These are phyloP conservation scores for Drosophila diplacantha DNA, from an alignment of 2,888 invertebrate species.

Conservation along the genomic window DNA sequence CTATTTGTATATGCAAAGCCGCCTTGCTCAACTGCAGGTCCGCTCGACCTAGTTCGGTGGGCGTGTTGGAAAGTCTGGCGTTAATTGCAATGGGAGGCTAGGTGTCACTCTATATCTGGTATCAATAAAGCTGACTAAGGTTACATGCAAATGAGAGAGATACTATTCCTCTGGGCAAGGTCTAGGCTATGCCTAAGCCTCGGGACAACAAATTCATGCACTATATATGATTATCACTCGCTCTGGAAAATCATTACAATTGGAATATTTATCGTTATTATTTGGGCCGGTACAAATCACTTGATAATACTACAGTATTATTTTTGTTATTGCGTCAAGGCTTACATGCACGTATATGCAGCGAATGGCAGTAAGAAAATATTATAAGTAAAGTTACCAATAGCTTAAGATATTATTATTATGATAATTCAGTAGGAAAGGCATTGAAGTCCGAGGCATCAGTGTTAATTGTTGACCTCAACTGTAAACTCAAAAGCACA, in stretches of 20 bases:
- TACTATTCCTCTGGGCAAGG: constrained; percentile 39
- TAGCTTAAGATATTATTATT: background rate
- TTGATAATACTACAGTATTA: background rate
- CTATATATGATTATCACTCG: background rate
- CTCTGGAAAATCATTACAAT: background rate
- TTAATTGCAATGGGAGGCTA: constrained; percentile 20
- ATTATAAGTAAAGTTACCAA: background rate
- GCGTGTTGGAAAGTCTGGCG: constrained; percentile 29
- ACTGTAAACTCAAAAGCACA: background rate
- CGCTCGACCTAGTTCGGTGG: constrained; percentile 36
- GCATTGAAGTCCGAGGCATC: background rate
- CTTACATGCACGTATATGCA: too few relatives aligned
- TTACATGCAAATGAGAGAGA: constrained; percentile 52
- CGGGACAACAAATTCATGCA: background rate
- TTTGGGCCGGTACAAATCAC: background rate
- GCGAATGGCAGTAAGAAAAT: too few relatives aligned
- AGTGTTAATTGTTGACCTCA: constrained; percentile 27
- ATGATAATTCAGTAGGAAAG: background rate
- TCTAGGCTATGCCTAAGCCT: constrained; percentile 7
- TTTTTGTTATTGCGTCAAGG: too few relatives aligned
- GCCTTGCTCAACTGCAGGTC: constrained; percentile 7
- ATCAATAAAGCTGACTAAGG: constrained; percentile 45
- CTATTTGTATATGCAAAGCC: constrained; percentile 20
- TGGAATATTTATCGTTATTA: background rate
- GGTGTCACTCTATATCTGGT: constrained; percentile 26